phyloP scores from a whole-genome alignment of 2,888 invertebrate genomes.

The Amorpha juglandis region DNA sequence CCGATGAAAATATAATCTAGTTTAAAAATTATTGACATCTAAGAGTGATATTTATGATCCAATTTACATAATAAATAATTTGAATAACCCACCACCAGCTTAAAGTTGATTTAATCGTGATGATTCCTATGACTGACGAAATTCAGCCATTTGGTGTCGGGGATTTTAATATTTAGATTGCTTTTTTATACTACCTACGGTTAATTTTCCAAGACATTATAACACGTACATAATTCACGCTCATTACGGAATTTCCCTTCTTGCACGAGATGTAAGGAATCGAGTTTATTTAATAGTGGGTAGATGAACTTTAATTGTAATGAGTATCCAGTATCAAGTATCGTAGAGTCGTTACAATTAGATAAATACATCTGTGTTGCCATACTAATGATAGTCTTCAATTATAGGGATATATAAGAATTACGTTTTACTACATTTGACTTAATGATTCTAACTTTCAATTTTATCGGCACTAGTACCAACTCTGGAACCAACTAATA shows the following conservation, averaged over 20 bases:
- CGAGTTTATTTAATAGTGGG: constrained; percentile 17
- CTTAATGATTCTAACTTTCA: no score
- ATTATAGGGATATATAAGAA: neutral
- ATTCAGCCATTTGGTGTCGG: no score
- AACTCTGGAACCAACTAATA: no score
- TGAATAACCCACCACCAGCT: no score
- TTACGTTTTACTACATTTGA: neutral
- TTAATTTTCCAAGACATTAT: neutral
- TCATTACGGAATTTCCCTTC: constrained; percentile 7
- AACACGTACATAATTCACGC: neutral
- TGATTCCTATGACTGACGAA: no score
- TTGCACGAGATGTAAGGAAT: neutral
- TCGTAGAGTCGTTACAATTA: constrained; percentile 21
- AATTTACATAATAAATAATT: no score
- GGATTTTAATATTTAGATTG: no score
- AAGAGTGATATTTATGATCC: no score
- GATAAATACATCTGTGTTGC: constrained; percentile 4
- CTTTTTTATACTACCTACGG: neutral
- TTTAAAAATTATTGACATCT: no score
- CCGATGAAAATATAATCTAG: no score
- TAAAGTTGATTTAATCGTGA: no score
- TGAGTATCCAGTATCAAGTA: constrained; percentile 28
- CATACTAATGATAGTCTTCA: neutral
- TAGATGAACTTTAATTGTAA: constrained; percentile 27
- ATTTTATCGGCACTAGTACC: no score